These are phyloP conservation scores for Austrolebias charrua DNA, from an alignment of 2,797 vertebrate genomes.

Conservation along the genomic window DNA sequence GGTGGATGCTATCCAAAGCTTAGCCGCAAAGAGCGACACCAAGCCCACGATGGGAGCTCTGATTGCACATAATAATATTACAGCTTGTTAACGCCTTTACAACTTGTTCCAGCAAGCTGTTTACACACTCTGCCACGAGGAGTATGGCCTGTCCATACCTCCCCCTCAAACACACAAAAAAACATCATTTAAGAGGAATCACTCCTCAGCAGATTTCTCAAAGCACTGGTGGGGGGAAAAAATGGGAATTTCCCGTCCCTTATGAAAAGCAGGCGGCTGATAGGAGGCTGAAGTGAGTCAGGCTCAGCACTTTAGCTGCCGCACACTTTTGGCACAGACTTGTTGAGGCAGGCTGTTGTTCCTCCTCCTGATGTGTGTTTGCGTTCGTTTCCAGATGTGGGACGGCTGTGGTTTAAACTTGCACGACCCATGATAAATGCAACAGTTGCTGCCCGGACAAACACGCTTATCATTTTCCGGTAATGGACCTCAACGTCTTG, in stretches of 20 bases:
- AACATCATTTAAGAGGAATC: background rate
- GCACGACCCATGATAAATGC: slow-evolving; percentile 27
- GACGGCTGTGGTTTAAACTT: slow-evolving; percentile 44
- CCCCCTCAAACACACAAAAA: background rate
- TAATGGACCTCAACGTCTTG: slow-evolving; percentile 34
- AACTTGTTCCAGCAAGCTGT: slow-evolving; percentile 60
- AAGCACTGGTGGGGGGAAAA: slow-evolving; percentile 5
- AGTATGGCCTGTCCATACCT: slow-evolving; percentile 1
- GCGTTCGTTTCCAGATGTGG: slow-evolving; percentile 14
- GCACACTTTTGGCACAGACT: slow-evolving; percentile 54
- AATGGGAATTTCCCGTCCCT: slow-evolving; percentile 65
- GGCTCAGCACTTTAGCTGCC: slow-evolving; percentile 53
- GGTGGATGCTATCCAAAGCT: slow-evolving; percentile 52
- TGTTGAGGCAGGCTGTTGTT: slow-evolving; percentile 64
- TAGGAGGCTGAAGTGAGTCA: slow-evolving; percentile 72
- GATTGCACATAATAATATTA: slow-evolving; percentile 58
- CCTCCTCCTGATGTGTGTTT: slow-evolving; percentile 50
- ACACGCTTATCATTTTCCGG: slow-evolving; percentile 49
- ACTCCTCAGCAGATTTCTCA: slow-evolving; percentile 29
- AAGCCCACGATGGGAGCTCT: slow-evolving; percentile 38
- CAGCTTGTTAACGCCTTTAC: slow-evolving; percentile 63
- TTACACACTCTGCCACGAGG: slow-evolving; percentile 45
- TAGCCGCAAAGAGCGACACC: slow-evolving; percentile 67
- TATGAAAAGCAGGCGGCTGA: slow-evolving; percentile 66
- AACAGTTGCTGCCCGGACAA: slow-evolving; percentile 30